Evolutionary conservation across 2,113 vertebrate species (phyloP).

Genomic region (Neodon shergylaensis): DNA sequence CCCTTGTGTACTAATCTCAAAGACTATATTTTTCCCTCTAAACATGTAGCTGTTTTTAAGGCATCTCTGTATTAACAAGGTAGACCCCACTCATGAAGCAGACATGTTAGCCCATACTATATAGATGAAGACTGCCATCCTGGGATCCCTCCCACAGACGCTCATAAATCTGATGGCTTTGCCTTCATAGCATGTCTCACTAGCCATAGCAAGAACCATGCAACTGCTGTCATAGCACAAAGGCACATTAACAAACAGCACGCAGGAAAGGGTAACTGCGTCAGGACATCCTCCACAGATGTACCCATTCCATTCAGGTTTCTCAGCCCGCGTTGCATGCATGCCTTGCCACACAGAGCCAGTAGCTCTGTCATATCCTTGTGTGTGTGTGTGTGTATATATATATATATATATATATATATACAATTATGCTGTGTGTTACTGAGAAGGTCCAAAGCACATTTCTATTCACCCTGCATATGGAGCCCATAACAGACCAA

Average conservation of each 20-base stretch:
- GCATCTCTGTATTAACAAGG: background rate
- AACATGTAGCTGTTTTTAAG: background rate
- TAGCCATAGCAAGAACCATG: background rate
- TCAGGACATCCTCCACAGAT: background rate
- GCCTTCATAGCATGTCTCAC: background rate
- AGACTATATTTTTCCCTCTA: background rate
- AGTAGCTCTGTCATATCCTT: background rate
- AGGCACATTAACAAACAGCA: background rate
- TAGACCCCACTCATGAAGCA: background rate
- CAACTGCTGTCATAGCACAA: background rate
- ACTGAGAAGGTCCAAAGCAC: no score
- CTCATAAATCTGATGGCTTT: background rate
- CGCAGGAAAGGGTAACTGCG: background rate
- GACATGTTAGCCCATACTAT: background rate
- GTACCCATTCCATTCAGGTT: background rate
- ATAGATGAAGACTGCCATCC: background rate
- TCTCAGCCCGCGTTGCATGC: background rate
- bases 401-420: no score
- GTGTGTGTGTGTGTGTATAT: no score
- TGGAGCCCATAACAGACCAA: background rate
- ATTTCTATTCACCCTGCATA: no score
- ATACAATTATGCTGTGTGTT: background rate
- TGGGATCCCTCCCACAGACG: background rate
- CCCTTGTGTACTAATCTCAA: background rate
- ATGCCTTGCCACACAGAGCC: background rate